These are phyloP conservation scores for Montipora capitata DNA, from an alignment of 92 coral and sea anemone genomes.

Conservation along the genomic window DNA sequence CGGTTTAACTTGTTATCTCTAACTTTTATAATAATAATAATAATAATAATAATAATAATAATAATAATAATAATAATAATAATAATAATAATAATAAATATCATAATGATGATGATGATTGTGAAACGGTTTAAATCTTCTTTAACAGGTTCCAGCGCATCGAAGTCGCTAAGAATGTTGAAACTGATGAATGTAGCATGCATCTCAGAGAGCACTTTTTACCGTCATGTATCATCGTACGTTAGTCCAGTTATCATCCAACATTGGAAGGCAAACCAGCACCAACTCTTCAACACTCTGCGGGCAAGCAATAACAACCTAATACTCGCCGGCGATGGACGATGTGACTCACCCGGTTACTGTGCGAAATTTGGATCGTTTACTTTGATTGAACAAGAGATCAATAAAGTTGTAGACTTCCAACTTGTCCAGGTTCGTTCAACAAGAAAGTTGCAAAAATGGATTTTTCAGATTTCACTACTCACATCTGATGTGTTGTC, in stretches of 20 bases:
- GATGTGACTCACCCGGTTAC: conserved; percentile 71
- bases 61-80: too few species aligned
- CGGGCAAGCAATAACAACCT: not conserved
- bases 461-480: too few species aligned
- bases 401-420: conserved; percentile 63
- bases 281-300: not conserved
- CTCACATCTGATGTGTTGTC: not conserved
- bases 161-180: conserved; percentile 31
- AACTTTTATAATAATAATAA: too few species aligned
- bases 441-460: not conserved
- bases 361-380: conserved; percentile 67
- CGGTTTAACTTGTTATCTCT: too few species aligned
- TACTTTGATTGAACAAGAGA: conserved; percentile 55
- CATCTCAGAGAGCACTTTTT: conserved; percentile 35
- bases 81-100: not conserved
- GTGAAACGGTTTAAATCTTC: not conserved
- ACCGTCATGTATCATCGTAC: conserved; percentile 36
- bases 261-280: conserved; percentile 59
- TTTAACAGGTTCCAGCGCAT: not conserved
- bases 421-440: conserved; percentile 68
- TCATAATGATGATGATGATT: too few species aligned
- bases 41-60: too few species aligned
- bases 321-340: conserved; percentile 63
- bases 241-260: conserved; percentile 36
- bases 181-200: conserved; percentile 33